phyloP scores from a whole-genome alignment of 2,797 vertebrate species.

The Mionectes olivaceus region DNA sequence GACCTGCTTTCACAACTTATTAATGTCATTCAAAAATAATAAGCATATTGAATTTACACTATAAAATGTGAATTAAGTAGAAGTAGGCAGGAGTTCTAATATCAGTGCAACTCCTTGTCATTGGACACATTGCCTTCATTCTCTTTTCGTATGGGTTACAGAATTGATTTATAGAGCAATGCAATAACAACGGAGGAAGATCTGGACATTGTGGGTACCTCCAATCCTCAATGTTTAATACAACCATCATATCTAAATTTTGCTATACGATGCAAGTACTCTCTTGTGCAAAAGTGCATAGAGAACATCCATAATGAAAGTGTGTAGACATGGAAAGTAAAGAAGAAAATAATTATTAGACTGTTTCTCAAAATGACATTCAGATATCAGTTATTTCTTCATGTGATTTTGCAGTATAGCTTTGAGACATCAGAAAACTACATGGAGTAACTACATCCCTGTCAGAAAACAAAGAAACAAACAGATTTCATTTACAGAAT shows the following conservation, averaged over 20 bases:
- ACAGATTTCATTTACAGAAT: not conserved
- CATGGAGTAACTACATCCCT: not conserved
- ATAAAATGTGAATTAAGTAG: constrained; percentile 23
- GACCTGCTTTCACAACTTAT: constrained; percentile 27
- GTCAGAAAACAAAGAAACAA: not conserved
- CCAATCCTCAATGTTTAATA: not conserved
- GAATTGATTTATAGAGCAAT: not conserved
- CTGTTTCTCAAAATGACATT: constrained; percentile 18
- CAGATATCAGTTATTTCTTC: constrained; percentile 11
- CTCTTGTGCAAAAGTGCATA: not conserved
- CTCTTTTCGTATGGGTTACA: not conserved
- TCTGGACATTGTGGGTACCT: not conserved
- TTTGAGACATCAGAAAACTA: not conserved
- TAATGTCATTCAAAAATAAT: constrained; percentile 60
- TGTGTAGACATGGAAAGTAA: constrained; percentile 27
- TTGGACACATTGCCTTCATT: not conserved
- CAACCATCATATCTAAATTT: not conserved
- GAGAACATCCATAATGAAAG: not conserved
- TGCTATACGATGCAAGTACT: not conserved
- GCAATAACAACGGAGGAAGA: not conserved
- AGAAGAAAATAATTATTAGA: constrained; percentile 41
- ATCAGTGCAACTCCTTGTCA: not conserved
- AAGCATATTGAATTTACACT: not conserved
- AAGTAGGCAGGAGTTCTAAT: not conserved
- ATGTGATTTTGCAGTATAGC: not conserved